Conservation (phyloP, 1,140 invertebrate species). For the Maconellicoccus hirsutus region DNA sequence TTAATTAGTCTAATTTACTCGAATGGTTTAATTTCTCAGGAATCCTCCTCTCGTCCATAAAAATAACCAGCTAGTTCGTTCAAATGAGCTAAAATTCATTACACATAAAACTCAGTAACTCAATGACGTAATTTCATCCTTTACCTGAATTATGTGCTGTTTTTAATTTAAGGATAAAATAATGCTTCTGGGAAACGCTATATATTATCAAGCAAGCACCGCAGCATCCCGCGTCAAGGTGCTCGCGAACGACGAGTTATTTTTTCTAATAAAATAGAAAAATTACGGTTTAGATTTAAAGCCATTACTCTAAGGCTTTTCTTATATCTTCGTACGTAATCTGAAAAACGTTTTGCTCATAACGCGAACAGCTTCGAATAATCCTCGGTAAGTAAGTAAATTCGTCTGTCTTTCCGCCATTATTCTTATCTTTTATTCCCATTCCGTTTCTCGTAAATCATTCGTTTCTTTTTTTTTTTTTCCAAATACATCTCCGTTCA, state of each 20-base stretch:
- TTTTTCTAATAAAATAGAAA: constrained; percentile 22
- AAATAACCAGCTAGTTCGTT: too few species aligned
- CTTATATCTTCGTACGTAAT: constrained; percentile 14
- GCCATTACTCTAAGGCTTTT: constrained; percentile 17
- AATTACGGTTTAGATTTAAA: constrained; percentile 22
- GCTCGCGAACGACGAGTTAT: too few species aligned
- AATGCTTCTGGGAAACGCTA: background rate
- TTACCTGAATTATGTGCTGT: background rate
- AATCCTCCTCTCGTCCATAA: too few species aligned
- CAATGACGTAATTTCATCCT: constrained; percentile 8
- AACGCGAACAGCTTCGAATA: constrained; percentile 19
- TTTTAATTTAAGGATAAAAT: constrained; percentile 6
- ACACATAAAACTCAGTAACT: background rate
- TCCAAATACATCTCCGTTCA: background rate
- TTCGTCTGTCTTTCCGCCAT: constrained; percentile 14
- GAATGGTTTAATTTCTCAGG: too few species aligned
- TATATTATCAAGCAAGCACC: background rate
- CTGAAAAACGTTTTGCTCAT: constrained; percentile 22
- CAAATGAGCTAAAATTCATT: background rate
- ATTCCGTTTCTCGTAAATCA: constrained; percentile 20
- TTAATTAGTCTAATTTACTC: too few species aligned
- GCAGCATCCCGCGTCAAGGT: too few species aligned
- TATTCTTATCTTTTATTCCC: constrained; percentile 22
- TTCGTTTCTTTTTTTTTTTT: constrained; percentile 11
- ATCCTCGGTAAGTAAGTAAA: constrained; percentile 21